Evolutionary conservation across 2,888 invertebrate genomes (phyloP).

Genomic region (Eristalinus aeneus): DNA sequence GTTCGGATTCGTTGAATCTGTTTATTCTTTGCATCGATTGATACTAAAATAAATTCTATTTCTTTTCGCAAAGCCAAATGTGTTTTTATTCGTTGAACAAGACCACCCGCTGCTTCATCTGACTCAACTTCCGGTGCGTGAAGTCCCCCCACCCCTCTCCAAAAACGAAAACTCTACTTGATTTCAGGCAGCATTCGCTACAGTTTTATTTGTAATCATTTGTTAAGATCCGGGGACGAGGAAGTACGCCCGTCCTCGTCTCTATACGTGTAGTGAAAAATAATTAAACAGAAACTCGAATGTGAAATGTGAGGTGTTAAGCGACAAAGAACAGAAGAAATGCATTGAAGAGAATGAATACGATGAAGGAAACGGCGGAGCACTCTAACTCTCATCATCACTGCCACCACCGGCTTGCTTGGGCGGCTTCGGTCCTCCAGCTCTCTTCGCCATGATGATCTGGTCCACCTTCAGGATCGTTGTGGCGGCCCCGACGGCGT

Average conservation of each 20-base stretch:
- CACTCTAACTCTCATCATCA: conserved; percentile 87
- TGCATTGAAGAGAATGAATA: conserved; percentile 25
- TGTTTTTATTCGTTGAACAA: not conserved
- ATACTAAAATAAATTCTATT: conserved; percentile 29
- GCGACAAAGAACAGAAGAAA: conserved; percentile 42
- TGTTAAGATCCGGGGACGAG: conserved; percentile 23
- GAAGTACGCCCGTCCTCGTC: not conserved
- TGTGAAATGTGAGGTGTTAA: conserved; percentile 50
- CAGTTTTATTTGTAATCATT: conserved; percentile 31
- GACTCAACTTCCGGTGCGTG: not conserved
- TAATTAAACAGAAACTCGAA: conserved; percentile 35
- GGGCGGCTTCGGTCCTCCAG: conserved; percentile 96
- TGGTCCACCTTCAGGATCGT: conserved; percentile 97
- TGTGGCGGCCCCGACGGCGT: conserved; percentile 95
- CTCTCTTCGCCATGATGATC: conserved; percentile 98
- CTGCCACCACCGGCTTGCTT: conserved; percentile 84
- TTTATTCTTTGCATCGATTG: conserved; percentile 51
- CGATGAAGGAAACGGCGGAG: not conserved
- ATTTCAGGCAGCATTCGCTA: not conserved
- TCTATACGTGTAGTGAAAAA: conserved; percentile 25
- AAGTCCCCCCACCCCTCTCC: not conserved
- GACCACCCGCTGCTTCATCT: not conserved
- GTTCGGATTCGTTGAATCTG: conserved; percentile 45
- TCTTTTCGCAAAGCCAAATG: conserved; percentile 13
- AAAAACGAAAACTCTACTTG: not conserved